Evolutionary conservation across 2,888 invertebrate species (phyloP).

Genomic region (Heliconius aoede): DNA sequence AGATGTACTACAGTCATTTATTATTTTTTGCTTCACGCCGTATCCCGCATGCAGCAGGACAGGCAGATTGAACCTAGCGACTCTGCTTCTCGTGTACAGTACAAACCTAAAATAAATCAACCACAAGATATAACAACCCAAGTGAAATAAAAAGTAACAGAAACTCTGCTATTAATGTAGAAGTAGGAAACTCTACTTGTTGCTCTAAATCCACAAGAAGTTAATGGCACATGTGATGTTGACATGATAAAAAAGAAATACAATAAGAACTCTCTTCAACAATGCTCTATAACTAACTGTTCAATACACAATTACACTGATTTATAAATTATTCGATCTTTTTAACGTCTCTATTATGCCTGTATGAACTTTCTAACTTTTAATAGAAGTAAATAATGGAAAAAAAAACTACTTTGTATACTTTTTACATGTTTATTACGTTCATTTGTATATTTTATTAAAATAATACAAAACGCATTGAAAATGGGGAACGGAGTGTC

Average conservation of each 20-base stretch:
- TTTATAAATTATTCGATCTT: constrained; percentile 6
- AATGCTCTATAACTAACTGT: constrained; percentile 34
- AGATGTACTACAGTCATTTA: background rate
- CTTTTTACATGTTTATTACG: background rate
- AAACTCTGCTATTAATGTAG: background rate
- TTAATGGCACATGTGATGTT: background rate
- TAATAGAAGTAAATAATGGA: background rate
- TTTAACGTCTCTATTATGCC: background rate
- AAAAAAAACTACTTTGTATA: background rate
- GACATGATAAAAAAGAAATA: background rate
- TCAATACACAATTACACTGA: constrained; percentile 33
- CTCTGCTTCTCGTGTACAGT: too few species aligned
- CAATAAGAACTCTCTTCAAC: constrained; percentile 4
- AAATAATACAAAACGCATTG: too few species aligned
- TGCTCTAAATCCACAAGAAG: background rate
- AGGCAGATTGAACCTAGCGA: background rate
- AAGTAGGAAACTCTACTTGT: background rate
- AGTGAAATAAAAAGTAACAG: too few species aligned
- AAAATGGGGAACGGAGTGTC: background rate
- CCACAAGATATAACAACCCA: too few species aligned
- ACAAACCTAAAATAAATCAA: too few species aligned
- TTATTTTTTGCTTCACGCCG: background rate
- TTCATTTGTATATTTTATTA: background rate
- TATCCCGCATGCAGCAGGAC: background rate
- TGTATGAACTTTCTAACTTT: constrained; percentile 10